Evolutionary conservation across 2,797 vertebrate species (phyloP).

Genomic region (Manis javanica): DNA sequence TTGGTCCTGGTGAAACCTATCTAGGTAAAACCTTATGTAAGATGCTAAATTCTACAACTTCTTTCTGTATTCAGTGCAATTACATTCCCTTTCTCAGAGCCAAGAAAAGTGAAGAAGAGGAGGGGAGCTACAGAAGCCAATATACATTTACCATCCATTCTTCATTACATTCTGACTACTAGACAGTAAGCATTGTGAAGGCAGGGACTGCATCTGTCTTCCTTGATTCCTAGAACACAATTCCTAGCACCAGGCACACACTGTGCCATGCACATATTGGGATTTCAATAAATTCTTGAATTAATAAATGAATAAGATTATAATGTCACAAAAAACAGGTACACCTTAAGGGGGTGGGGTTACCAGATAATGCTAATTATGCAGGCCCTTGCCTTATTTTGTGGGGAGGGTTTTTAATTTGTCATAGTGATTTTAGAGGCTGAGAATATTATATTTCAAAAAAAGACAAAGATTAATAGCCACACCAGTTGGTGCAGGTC

Average conservation of each 20-base stretch:
- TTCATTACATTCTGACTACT: background rate
- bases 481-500: background rate
- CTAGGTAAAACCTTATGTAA: background rate
- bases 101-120: background rate
- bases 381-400: background rate
- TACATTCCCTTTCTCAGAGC: background rate
- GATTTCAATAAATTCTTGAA: background rate
- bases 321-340: background rate
- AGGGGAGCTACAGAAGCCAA: background rate
- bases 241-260: background rate
- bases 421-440: background rate
- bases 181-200: background rate
- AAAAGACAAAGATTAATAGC: background rate
- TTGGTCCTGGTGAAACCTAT: background rate
- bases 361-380: background rate
- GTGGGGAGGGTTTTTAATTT: background rate
- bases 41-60: background rate
- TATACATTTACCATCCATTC: background rate
- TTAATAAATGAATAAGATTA: constrained; percentile 19
- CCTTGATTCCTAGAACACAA: background rate
- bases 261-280: background rate
- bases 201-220: background rate
- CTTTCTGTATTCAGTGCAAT: constrained; percentile 53
- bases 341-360: background rate
- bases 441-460: background rate